phyloP scores from a whole-genome alignment of 2,797 vertebrate genomes.

The Linurgus olivaceus region DNA sequence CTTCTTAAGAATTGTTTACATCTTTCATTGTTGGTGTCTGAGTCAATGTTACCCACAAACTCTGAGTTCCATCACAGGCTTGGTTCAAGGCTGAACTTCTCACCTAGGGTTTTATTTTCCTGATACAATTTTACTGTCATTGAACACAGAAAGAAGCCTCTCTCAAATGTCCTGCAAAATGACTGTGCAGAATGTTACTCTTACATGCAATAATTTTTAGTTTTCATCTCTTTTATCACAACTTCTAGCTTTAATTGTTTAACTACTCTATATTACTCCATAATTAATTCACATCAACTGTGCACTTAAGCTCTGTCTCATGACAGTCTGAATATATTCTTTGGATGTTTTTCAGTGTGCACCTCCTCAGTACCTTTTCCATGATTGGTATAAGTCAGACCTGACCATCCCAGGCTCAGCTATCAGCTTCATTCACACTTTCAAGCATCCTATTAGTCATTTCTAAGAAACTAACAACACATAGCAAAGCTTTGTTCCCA shows the following conservation, averaged over 20 bases:
- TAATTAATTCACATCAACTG: background rate
- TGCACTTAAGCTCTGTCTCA: background rate
- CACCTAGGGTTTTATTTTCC: background rate
- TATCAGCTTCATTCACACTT: background rate
- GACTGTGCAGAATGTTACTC: background rate
- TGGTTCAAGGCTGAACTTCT: background rate
- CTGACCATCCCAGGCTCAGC: background rate
- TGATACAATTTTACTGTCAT: background rate
- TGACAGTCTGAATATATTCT: background rate
- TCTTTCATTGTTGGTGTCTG: background rate
- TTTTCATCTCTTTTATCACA: background rate
- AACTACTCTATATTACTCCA: background rate
- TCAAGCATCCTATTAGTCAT: background rate
- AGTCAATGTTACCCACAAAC: background rate
- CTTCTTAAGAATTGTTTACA: background rate
- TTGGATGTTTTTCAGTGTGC: background rate
- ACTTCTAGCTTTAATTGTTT: background rate
- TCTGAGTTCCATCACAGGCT: background rate
- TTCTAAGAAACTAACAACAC: background rate
- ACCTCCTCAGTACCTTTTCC: background rate
- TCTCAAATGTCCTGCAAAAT: background rate
- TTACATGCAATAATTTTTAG: background rate
- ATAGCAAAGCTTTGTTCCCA: background rate
- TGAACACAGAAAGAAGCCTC: background rate
- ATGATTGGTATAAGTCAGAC: background rate